Base-by-base conservation (phyloP, 2,888 invertebrate genomes). In the Andrena flavipes region DNA sequence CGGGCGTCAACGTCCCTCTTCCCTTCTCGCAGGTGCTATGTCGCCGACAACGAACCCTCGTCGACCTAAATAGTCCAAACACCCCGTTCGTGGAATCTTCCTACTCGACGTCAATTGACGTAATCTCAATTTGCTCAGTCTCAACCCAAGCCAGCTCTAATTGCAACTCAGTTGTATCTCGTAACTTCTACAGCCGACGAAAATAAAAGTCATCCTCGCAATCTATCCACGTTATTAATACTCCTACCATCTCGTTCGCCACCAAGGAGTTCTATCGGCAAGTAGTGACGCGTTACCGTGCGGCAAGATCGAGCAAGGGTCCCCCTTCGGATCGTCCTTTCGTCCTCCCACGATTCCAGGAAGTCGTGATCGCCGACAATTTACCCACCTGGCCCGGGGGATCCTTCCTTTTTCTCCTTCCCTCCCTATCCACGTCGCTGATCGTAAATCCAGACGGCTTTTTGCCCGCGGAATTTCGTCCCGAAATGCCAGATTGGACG, bases 291-390 rank as follows among this genome's bases (percentile, higher is more conserved):
- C 51, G 20, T 20, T 8, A 20, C 51, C 7, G 8, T 48, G 10
- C 13, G 29, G 8, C 3, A 60, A 76, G 48, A 59, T 51, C 29
- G 29, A 35, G 16, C 56, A n/a, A n/a, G 60, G 8, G 29, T 62
- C 23, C 54, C n/a, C 49, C 49, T 13, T 20, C 23, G 2, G 10
- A n/a, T 6, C 26, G 26, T 68, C 42, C 49, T 69, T 33, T 20
- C 42, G 59, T 75, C 65, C 81, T 75, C 81, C 74, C 69, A 69
- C 74, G 75, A 70, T 75, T 75, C 70, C 81, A 80, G 82, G 82
- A 81, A 81, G 76, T 51, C 42, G 63, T n/a, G 69, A 80, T 80
- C 69, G 26, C 35, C 59, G 13, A 49, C 49, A 29, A 76, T 82
- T 76, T 64, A 59, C 54, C 54, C 81, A 82, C 65, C 80, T 80